phyloP scores from a whole-genome alignment of 2,888 invertebrate genomes.

The Drosophila testacea region DNA sequence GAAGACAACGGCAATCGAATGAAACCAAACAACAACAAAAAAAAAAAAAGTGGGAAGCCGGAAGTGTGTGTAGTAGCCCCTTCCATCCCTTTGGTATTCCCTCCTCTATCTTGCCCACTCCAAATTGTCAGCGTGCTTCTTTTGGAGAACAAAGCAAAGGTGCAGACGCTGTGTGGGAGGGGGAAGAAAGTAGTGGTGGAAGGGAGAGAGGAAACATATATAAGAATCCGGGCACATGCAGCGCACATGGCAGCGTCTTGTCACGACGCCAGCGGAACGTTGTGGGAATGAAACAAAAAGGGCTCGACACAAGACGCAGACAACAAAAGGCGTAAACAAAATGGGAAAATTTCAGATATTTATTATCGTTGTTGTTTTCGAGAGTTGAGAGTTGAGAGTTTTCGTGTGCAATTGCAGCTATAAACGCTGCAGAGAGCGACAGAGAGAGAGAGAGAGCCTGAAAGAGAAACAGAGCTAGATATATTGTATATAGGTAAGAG shows the following conservation, averaged over 20 bases:
- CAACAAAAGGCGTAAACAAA: slow-evolving; percentile 63
- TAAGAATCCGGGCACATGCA: slow-evolving; percentile 61
- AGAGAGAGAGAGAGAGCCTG: neutral
- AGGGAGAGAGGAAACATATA: slow-evolving; percentile 3
- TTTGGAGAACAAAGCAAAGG: slow-evolving; percentile 10
- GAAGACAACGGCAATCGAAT: slow-evolving; percentile 38
- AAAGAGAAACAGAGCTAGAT: neutral
- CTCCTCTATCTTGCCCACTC: neutral
- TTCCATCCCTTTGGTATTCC: neutral
- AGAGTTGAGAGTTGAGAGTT: slow-evolving; percentile 1
- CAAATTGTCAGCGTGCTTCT: slow-evolving; percentile 4
- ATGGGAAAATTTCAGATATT: slow-evolving; percentile 53
- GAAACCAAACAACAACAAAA: slow-evolving; percentile 46
- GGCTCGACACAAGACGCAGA: slow-evolving; percentile 55
- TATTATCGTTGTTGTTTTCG: slow-evolving; percentile 37
- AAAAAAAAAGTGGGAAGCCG: slow-evolving; percentile 38
- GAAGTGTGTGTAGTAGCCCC: slow-evolving; percentile 53
- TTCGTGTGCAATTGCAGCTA: slow-evolving; percentile 35
- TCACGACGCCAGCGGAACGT: slow-evolving; percentile 27
- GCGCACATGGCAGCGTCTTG: slow-evolving; percentile 49
- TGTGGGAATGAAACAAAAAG: slow-evolving; percentile 58
- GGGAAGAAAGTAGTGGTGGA: neutral
- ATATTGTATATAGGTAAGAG: neutral
- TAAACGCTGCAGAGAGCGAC: slow-evolving; percentile 4
- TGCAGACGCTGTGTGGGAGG: slow-evolving; percentile 3